Evolutionary conservation across 23 tunicate genomes (phyloP).

Genomic region (Phallusia fumigata): DNA sequence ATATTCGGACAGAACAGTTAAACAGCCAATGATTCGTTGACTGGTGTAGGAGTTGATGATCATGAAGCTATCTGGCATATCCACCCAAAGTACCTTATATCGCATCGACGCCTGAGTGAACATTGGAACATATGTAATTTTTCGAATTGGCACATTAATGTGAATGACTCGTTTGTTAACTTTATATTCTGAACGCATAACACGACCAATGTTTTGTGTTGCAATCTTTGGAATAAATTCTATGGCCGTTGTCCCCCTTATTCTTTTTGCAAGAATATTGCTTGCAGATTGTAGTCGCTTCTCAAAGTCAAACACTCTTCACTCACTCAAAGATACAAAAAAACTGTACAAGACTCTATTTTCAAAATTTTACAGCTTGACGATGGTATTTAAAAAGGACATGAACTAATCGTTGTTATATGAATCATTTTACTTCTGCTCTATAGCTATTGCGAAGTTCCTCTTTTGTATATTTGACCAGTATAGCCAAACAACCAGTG

Average conservation of each 20-base stretch:
- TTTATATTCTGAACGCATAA: constrained; percentile 22
- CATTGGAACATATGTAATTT: constrained; percentile 52
- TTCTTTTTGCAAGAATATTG: constrained; percentile 63
- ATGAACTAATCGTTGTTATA: too few species aligned
- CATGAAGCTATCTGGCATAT: constrained; percentile 30
- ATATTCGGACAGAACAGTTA: too few species aligned
- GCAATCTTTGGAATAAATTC: constrained; percentile 62
- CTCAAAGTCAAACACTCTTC: background rate
- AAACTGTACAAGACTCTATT: too few species aligned
- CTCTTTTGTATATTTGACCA: too few species aligned
- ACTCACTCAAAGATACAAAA: background rate
- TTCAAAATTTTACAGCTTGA: too few species aligned
- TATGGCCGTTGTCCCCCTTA: constrained; percentile 58
- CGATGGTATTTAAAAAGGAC: too few species aligned
- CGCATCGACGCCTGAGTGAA: constrained; percentile 51
- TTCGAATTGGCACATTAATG: constrained; percentile 61
- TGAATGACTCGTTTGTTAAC: constrained; percentile 75
- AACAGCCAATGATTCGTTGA: too few species aligned
- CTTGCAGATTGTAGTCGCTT: constrained; percentile 46
- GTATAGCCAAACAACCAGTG: too few species aligned
- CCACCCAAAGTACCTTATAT: background rate
- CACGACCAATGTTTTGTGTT: constrained; percentile 18
- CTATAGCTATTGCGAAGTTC: too few species aligned
- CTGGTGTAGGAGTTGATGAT: too few species aligned
- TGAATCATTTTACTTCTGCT: too few species aligned